Evolutionary conservation across 2,888 invertebrate genomes (phyloP).

Genomic region (Ischnura elegans): DNA sequence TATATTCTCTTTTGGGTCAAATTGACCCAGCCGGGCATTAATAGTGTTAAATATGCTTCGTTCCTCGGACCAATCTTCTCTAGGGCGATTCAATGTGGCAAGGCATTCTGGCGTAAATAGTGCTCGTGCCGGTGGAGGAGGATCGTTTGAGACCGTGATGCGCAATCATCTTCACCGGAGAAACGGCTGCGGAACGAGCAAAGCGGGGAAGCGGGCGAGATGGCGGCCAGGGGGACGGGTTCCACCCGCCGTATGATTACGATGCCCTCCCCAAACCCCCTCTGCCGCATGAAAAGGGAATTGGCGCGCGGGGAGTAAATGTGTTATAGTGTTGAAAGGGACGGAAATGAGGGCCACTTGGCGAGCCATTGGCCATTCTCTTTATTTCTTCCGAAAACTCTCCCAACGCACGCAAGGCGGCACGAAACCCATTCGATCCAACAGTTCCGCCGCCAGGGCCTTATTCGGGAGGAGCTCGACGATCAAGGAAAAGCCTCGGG

Average conservation of each 20-base stretch:
- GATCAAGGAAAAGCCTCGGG: too few relatives aligned
- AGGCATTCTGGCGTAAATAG: constrained; percentile 70
- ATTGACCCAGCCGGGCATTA: too few relatives aligned
- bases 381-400: constrained; percentile 17
- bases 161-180: constrained; percentile 70
- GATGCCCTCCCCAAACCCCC: background rate
- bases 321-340: background rate
- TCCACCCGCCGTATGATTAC: constrained; percentile 28
- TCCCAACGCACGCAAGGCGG: background rate
- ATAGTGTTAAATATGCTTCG: too few relatives aligned
- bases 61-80: constrained; percentile 8
- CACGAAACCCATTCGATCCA: background rate
- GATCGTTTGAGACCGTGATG: constrained; percentile 70
- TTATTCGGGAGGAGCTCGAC: too few relatives aligned
- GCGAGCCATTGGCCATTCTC: constrained; percentile 16
- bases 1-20: too few relatives aligned
- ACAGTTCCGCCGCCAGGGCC: too few relatives aligned
- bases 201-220: background rate
- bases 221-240: background rate
- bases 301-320: background rate
- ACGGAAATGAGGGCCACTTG: constrained; percentile 12
- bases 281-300: background rate
- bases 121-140: constrained; percentile 44
- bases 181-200: constrained; percentile 32
- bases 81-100: constrained; percentile 28